Base-by-base conservation (phyloP, 2,888 invertebrate genomes). In the Dendrolimus pini region DNA sequence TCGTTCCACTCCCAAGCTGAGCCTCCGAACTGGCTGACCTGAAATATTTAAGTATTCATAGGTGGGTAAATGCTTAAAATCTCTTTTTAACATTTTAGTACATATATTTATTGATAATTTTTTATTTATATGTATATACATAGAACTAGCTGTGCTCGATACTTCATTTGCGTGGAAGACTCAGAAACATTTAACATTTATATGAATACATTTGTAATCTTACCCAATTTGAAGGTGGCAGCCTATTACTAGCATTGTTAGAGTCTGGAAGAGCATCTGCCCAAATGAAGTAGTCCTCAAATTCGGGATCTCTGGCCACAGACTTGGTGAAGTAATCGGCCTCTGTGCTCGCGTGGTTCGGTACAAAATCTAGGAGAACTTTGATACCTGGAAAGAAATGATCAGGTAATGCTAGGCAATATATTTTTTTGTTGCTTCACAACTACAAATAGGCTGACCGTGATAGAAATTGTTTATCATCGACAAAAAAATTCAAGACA, bases 281-380 rank as follows among this genome's bases (percentile, higher is more conserved):
- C 97, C 97, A 97, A 0, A 96, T 80, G 75, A 96, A 97, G 74
- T 92, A 96, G 68, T 96, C 93, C 52, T 92, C 93, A 71, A 93
- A 97, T 0, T 92, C 92, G 0, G 92, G 86, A 56, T 92, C 91
- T 1, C 82, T 82, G 0, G 90, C 84, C 2, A 93, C 89, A 0
- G 97, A 97, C 58, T 93, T 90, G 41, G 82, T 75, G 80, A 98
- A 98, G 95, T 98, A 98, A 1, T 93, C 92, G 55, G 97, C 95
- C 64, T 95, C 86, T 56, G 94, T 93, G 63, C 96, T 96, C 0
- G 95, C 91, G 63, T 93, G 93, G 67, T 93, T 93, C 0, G 94
- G 94, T 1, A 94, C 94, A 68, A 94, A 93, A 76, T 94, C 94
- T 54, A 94, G 75, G 1, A 94, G 83, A 0, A 94, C 91, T 74